phyloP scores from a whole-genome alignment of 2,797 vertebrate species.

The Neosilurus hyrtlii region DNA sequence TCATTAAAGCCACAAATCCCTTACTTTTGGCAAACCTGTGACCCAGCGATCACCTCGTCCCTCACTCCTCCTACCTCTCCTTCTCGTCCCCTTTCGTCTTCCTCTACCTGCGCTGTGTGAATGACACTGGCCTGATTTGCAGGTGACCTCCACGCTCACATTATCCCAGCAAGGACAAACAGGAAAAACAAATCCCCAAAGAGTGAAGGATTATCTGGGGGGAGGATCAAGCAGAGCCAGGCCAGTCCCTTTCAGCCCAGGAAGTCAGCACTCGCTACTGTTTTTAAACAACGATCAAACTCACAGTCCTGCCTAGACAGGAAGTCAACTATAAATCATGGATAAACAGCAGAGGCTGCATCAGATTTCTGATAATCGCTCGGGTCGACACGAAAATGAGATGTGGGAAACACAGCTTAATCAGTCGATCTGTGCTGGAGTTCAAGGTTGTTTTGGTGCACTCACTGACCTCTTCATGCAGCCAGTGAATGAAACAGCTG shows the following conservation, averaged over 20 bases:
- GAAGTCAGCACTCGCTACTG: conserved; percentile 21
- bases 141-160: conserved; percentile 70
- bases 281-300: conserved; percentile 28
- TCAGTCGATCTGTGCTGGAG: background rate
- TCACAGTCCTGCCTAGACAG: conserved; percentile 9
- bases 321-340: conserved; percentile 25
- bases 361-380: conserved; percentile 21
- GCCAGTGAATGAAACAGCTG: background rate
- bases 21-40: conserved; percentile 67
- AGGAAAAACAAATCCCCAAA: conserved; percentile 74
- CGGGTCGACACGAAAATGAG: background rate
- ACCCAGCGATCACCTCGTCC: conserved; percentile 40
- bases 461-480: background rate
- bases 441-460: conserved; percentile 11
- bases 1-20: conserved; percentile 62
- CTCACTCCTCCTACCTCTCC: background rate
- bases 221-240: conserved; percentile 68
- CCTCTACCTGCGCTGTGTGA: background rate
- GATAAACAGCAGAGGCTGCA: conserved; percentile 16
- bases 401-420: conserved; percentile 14
- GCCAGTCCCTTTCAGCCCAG: conserved; percentile 14
- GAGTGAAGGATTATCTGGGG: conserved; percentile 75
- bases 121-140: conserved; percentile 33
- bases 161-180: conserved; percentile 70
- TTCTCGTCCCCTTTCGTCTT: background rate